A percentile compares a stretch with the other conserved stretches of the same genome.
These are phyloP conservation scores for Pandemis cinnamomeana DNA, from an alignment of 2,888 invertebrate species.

Conservation along the genomic window DNA sequence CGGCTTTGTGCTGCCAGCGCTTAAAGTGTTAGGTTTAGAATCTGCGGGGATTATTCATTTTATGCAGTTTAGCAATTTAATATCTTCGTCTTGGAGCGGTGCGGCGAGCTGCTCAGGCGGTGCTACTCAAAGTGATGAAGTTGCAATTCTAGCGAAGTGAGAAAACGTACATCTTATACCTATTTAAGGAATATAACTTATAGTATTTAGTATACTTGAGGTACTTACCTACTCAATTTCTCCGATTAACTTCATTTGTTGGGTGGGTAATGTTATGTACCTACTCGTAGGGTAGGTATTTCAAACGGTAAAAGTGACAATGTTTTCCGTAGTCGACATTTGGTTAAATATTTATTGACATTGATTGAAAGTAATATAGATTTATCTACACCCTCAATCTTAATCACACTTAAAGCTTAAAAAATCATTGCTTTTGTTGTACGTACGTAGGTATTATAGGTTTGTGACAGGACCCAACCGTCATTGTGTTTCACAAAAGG, in stretches of 20 bases:
- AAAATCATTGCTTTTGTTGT: slow-evolving; percentile 10
- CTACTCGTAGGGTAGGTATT: too few species aligned
- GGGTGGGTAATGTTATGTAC: too few species aligned
- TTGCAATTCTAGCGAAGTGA: slow-evolving; percentile 8
- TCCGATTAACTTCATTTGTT: background rate
- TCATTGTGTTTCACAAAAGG: slow-evolving; percentile 25
- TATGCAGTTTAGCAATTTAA: slow-evolving; percentile 18
- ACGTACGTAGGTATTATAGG: background rate
- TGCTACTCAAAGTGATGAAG: slow-evolving; percentile 9
- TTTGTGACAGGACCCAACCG: slow-evolving; percentile 1
- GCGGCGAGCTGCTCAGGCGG: background rate
- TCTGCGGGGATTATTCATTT: background rate
- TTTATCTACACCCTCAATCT: background rate
- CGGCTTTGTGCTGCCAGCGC: slow-evolving; percentile 43
- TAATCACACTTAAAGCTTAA: background rate
- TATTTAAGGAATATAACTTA: background rate
- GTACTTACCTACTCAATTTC: too few species aligned
- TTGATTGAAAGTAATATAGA: background rate
- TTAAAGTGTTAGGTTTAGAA: slow-evolving; percentile 14
- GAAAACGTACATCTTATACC: background rate
- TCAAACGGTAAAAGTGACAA: too few species aligned
- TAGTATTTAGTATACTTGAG: too few species aligned
- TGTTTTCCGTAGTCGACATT: too few species aligned
- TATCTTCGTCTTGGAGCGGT: background rate
- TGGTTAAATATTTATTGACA: too few species aligned